Base-by-base conservation (phyloP, 2,113 vertebrate genomes). In the Falcunculus frontatus region DNA sequence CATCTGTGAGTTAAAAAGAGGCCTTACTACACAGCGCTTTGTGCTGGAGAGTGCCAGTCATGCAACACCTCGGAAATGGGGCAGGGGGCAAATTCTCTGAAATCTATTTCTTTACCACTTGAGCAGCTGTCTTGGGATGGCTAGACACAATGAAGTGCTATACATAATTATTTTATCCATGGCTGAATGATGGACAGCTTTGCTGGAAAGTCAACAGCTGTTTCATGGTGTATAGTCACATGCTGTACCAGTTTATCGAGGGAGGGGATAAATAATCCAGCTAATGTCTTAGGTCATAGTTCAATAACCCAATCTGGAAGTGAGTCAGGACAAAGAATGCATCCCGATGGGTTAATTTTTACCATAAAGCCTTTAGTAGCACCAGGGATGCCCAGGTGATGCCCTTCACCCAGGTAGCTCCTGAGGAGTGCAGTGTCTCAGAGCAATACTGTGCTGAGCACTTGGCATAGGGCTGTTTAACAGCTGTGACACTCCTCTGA, bases 121-220 rank as follows among this genome's bases (percentile, higher is more conserved):
- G 46, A 90, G 69, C 92, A 96, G 92, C 88, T 96, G 76, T 84
- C 52, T 90, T 0, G 0, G 64, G 68, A 77, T 41, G 64, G 60
- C 62, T 65, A 72, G 90, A 70, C 72, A 93, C 79, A 65, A 52
- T 68, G 67, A 95, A 83, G 63, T 72, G 55, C 75, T 91, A 23
- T 75, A 55, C 56, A 67, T 84, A 86, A 95, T 95, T 90, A 47
- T 70, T 97, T 90, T 87, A 88, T 79, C 79, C 79, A 18, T 46
- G 79, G 56, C 46, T 96, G 87, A 94, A 78, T 1, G 30, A 44
- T 72, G 46, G 52, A 84, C 91, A 91, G 73, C 60, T 94, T 85
- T 96, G 56, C 81, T 92, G 13, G 8, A 93, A 96, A 93, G 76
- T 78, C 89, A 89, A 37, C 91, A 95, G 94, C 89, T 94, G 89